Evolutionary conservation across 1,140 invertebrate genomes (phyloP).

Genomic region (Caenorhabditis elegans): WBcel235 BX284604.4:8002001-8002500

Average conservation of each 20-base stretch:
- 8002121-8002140: too few species aligned
- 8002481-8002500: neutral
- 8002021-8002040: slow-evolving; percentile 23
- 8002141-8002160: too few species aligned
- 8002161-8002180: too few species aligned
- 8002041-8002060: neutral
- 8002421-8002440: neutral
- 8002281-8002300: neutral
- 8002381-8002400: slow-evolving; percentile 47
- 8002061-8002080: too few species aligned
- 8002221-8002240: too few species aligned
- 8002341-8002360: slow-evolving; percentile 7
- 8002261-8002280: slow-evolving; percentile 37
- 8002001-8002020: slow-evolving; percentile 33
- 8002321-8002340: slow-evolving; percentile 9
- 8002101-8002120: neutral
- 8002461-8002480: neutral
- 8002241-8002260: slow-evolving; percentile 16
- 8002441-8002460: too few species aligned
- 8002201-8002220: too few species aligned
- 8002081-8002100: too few species aligned
- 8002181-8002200: too few species aligned
- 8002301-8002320: slow-evolving; percentile 18
- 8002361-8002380: slow-evolving; percentile 34
- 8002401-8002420: neutral